phyloP scores from a whole-genome alignment of 2,888 invertebrate species.

The Oscheius sp. region DNA sequence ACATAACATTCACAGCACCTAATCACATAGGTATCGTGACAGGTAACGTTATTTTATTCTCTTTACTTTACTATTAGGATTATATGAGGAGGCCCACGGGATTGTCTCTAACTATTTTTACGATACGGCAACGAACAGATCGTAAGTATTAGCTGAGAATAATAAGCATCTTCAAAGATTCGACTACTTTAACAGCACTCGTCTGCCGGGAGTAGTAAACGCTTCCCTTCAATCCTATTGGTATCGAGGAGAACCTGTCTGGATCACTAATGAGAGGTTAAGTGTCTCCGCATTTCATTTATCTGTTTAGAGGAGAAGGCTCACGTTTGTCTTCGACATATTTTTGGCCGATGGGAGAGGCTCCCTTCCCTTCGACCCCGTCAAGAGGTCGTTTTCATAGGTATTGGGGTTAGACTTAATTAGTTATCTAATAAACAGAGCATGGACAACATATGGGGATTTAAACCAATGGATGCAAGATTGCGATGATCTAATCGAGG shows the following conservation, averaged over 20 bases:
- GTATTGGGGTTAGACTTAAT: conserved; percentile 6
- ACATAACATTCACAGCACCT: conserved; percentile 53
- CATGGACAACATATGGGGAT: conserved; percentile 46
- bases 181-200: conserved; percentile 51
- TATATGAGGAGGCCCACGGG: conserved; percentile 53
- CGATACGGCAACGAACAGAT: conserved; percentile 42
- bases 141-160: conserved; percentile 13
- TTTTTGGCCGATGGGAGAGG: conserved; percentile 55
- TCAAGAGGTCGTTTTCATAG: conserved; percentile 36
- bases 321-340: conserved; percentile 39
- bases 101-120: conserved; percentile 58
- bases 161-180: conserved; percentile 29
- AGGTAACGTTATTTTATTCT: neutral
- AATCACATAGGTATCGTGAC: conserved; percentile 58
- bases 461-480: conserved; percentile 61
- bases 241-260: conserved; percentile 50
- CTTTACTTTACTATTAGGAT: conserved; percentile 25
- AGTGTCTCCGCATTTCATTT: neutral
- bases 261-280: conserved; percentile 49
- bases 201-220: conserved; percentile 39
- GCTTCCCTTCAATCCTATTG: conserved; percentile 38
- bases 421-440: conserved; percentile 21
- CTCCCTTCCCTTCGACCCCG: conserved; percentile 38
- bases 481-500: conserved; percentile 64
- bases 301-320: conserved; percentile 16